Base-by-base conservation (phyloP, 2,888 invertebrate genomes). In the Eupithecia tripunctaria region DNA sequence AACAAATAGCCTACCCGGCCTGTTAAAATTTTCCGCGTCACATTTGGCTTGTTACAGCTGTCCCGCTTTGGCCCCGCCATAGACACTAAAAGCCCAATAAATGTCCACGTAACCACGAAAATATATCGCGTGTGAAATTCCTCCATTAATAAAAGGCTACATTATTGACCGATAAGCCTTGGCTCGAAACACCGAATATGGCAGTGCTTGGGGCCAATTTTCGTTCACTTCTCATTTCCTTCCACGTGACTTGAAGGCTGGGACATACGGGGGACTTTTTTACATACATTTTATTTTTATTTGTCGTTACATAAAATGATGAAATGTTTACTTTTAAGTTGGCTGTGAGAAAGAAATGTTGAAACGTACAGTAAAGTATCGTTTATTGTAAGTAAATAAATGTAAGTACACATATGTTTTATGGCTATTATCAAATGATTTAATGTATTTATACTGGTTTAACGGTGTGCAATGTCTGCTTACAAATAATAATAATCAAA, bases 161-260 rank as follows among this genome's bases (percentile, higher is more conserved):
- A 79, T 79, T 76, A 78, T 74, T 71, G 72, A 66, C 56, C 78
- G 79, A 79, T 79, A 78, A 77, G 72, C 68, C 71, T 78, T 71
- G 73, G 72, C 75, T 77, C 75, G 76, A 68, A 73, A 76, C 72
- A 72, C 38, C 73, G 69, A 74, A 69, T 75, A 70, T 71, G 74
- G 79, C 82, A 87, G 84, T 82, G 80, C 82, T 79, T 41, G 80
- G 76, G 77, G 80, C 82, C 83, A 82, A 86, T 88, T 88, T 88
- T 86, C 82, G 82, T 79, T 85, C 86, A 85, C 83, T 83, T 82
- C 84, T 88, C 87, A 88, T 88, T 88, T 88, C 87, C 88, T 85
- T 72, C 76, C 77, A 78, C 77, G 81, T 78, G 78, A 75, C 71
- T 74, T 15, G 74, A 67, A 77, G 77, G 67, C 74, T 76, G 77